Base-by-base conservation (phyloP, 1,140 invertebrate species). In the Araneus ventricosus region DNA sequence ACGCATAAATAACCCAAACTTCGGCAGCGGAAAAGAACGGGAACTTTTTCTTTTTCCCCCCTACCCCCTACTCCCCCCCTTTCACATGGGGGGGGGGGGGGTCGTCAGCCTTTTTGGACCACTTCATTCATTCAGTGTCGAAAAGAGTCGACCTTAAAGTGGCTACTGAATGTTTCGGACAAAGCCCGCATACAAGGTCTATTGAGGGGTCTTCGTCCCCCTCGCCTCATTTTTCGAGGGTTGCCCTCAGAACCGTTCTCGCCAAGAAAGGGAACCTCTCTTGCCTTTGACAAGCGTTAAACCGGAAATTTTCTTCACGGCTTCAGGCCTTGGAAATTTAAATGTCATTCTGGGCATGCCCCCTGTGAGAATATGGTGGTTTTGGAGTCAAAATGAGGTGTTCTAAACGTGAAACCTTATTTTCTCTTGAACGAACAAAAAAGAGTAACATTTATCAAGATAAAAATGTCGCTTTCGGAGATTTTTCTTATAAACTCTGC, bases 121-220 rank as follows among this genome's bases (percentile, higher is more conserved):
- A 91, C 89, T 91, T 91, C 80, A 91, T 91, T 91, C 89, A 91
- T 30, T 61, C 75, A 59, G 88, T 80, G 88, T 41, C 52, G 88
- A 90, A 90, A 90, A 90, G 88, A 80, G 67, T 90, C 79, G 79
- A 91, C 89, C 89, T 67, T 84, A 91, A 91, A 91, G 79, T 91
- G 79, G 89, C 89, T 91, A 91, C 75, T 91, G 89, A 88, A 90
- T 90, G 88, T 14, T 57, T 22, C 22, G 39, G 89, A 91, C 75
- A 91, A 91, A 84, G 88, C 39, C 39, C 34, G 59, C 45, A 27
- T 67, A 67, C 59, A 39, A 88, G 10, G 22, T 27, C 34, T 88
- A 88, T 70, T 70, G 30, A 67, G 14, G 37, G 30, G 4, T 3
- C 22, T 67, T 7, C 22, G n/a, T 67, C 37, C 30, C 24, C 24